Conservation (phyloP, 2,797 vertebrate species). For the Danionella dracula region DNA sequence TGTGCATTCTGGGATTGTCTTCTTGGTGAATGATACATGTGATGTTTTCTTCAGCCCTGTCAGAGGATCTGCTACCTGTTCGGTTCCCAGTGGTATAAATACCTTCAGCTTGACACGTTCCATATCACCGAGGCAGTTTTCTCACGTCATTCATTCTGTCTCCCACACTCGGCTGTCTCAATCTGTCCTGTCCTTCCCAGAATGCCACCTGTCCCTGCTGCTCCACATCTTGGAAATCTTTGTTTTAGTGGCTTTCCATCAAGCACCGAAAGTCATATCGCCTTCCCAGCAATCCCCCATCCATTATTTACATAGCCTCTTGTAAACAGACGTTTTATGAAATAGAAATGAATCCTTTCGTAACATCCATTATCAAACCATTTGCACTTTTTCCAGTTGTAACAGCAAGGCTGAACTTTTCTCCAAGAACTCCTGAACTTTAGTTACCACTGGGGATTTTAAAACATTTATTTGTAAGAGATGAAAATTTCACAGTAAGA, state of each 20-base stretch:
- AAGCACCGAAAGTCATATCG: background rate
- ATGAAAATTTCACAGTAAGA: slow-evolving; percentile 36
- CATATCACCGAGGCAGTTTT: background rate
- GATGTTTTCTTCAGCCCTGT: background rate
- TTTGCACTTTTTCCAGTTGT: background rate
- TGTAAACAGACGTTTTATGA: slow-evolving; percentile 36
- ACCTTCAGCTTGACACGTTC: background rate
- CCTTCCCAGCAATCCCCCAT: slow-evolving; percentile 1
- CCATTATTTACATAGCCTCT: slow-evolving; percentile 18
- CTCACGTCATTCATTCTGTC: slow-evolving; percentile 6
- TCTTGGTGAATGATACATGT: background rate
- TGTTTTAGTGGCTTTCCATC: background rate
- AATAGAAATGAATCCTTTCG: slow-evolving; percentile 40
- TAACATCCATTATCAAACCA: slow-evolving; percentile 26
- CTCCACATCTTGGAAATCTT: slow-evolving; percentile 14
- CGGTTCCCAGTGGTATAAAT: background rate
- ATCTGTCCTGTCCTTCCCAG: slow-evolving; percentile 13
- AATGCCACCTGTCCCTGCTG: slow-evolving; percentile 13
- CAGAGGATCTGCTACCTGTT: background rate
- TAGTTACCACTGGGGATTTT: slow-evolving; percentile 19
- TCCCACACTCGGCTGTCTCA: slow-evolving; percentile 2
- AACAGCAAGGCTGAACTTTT: background rate
- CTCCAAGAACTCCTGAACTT: slow-evolving; percentile 6
- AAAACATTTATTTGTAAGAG: slow-evolving; percentile 37
- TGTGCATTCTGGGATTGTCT: background rate